Conservation (phyloP, 2,888 invertebrate species). For the Temnothorax ravouxi region DNA sequence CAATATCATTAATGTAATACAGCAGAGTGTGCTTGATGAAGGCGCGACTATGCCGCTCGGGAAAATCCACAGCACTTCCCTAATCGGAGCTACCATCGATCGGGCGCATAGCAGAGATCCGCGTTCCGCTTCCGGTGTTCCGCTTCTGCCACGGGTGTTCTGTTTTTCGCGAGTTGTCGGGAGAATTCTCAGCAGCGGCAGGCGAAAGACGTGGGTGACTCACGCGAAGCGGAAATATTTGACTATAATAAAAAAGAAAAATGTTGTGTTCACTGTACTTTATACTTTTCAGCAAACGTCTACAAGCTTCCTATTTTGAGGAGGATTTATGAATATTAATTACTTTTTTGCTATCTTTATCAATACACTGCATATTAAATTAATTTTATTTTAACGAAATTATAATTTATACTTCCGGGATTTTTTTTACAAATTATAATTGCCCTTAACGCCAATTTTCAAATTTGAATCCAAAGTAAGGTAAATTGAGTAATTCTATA, state of each 20-base stretch:
- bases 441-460: background rate
- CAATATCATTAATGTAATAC: conserved; percentile 85
- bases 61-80: conserved; percentile 62
- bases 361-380: background rate
- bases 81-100: conserved; percentile 62
- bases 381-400: background rate
- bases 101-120: conserved; percentile 27
- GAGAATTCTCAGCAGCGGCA: background rate
- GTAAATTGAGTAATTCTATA: background rate
- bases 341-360: background rate
- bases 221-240: conserved; percentile 1
- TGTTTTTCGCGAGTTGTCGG: background rate
- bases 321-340: background rate
- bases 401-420: background rate
- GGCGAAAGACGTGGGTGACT: background rate
- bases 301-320: background rate
- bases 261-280: background rate
- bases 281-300: background rate
- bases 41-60: conserved; percentile 74
- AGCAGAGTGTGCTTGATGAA: conserved; percentile 83
- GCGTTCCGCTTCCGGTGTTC: conserved; percentile 26
- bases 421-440: conserved; percentile 1
- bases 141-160: background rate
- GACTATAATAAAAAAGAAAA: background rate
- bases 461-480: background rate